Conservation (phyloP, 1,140 invertebrate genomes). For the Brachionus rotundiformis region DNA sequence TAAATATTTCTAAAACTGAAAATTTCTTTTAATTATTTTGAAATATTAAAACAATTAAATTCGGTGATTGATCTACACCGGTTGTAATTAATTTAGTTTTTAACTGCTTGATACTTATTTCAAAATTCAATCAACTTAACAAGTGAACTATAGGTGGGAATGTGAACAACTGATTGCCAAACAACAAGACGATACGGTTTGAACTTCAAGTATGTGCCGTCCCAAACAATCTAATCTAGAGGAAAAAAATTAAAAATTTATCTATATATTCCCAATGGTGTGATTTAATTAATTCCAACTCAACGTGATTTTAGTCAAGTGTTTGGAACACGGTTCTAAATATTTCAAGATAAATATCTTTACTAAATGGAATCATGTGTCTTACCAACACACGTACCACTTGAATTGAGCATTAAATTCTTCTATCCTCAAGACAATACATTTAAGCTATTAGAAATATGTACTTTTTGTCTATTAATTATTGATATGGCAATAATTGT, state of each 20-base stretch:
- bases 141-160: constrained; percentile 42
- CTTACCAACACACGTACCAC: neutral
- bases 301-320: neutral
- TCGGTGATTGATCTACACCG: neutral
- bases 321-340: neutral
- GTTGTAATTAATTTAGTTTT: constrained; percentile 32
- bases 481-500: too few species aligned
- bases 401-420: neutral
- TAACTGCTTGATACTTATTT: constrained; percentile 46
- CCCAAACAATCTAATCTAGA: neutral
- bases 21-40: constrained; percentile 25
- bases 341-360: neutral
- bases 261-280: neutral
- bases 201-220: neutral
- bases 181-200: neutral
- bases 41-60: constrained; percentile 18
- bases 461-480: too few species aligned
- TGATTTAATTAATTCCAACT: neutral
- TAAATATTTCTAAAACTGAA: constrained; percentile 29
- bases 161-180: constrained; percentile 33
- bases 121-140: neutral
- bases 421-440: neutral
- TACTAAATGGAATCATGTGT: neutral
- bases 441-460: too few species aligned
- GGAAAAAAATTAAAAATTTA: neutral